phyloP scores from a whole-genome alignment of 2,113 vertebrate genomes.

The Gopherus evgoodei region DNA sequence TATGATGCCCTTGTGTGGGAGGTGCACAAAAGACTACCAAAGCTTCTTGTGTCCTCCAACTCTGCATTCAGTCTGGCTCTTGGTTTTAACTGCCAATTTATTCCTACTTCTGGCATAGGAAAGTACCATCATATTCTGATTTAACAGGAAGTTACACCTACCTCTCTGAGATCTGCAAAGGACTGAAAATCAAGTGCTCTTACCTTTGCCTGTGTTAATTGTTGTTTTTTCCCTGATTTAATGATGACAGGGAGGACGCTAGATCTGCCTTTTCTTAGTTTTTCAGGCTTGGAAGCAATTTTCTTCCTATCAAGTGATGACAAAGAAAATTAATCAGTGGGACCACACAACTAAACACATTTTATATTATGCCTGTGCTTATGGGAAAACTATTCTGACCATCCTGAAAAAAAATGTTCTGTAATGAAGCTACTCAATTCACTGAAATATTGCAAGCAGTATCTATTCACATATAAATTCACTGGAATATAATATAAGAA shows the following conservation, averaged over 20 bases:
- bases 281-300: constrained; percentile 56
- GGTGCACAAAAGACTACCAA: neutral
- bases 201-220: constrained; percentile 40
- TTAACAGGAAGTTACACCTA: neutral
- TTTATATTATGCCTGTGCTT: neutral
- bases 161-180: neutral
- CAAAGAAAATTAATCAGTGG: neutral
- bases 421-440: neutral
- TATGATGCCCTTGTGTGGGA: neutral
- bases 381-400: neutral
- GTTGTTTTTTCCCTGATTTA: constrained; percentile 45
- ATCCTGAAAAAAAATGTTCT: neutral
- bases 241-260: neutral
- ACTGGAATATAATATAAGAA: neutral
- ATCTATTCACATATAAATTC: neutral
- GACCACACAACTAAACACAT: neutral
- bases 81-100: neutral
- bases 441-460: neutral
- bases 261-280: constrained; percentile 12
- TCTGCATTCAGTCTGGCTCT: neutral
- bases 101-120: neutral
- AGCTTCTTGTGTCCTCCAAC: neutral
- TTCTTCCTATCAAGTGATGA: constrained; percentile 14
- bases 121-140: neutral
- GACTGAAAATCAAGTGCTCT: neutral